Evolutionary conservation across 1,140 invertebrate species (phyloP), one percentile per base, ranked within the genome.

Genomic region (Lutraria rhynchaena): DNA sequence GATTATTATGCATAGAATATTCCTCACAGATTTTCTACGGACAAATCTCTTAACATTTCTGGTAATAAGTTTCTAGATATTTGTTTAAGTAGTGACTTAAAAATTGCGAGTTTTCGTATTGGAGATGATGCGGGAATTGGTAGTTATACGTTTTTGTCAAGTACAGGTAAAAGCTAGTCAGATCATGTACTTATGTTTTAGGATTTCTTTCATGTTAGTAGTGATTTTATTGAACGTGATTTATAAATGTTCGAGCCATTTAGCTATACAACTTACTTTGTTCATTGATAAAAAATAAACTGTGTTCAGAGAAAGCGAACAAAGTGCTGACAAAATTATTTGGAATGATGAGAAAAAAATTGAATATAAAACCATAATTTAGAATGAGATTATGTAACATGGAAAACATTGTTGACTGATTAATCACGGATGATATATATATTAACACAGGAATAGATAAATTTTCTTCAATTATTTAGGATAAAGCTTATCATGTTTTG

Each of bases 71-170:
- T 69, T 1, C 29, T 69, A 22, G 65, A 46, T 69, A 46, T 69
- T 24, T 69, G 65, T 31, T 17, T n/a, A n/a, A n/a, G n/a, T n/a
- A n/a, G n/a, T n/a, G n/a, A n/a, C n/a, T n/a, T n/a, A n/a, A n/a
- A n/a, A n/a, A n/a, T n/a, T n/a, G n/a, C n/a, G n/a, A 67, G 37
- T 51, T 37, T 37, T 24, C 67, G 67, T 51, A 15, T 15, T 3
- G 67, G 41, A 46, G 41, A 49, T 7, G 35, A 70, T 55, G 69
- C 69, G 22, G 49, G 69, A n/a, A 71, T 55, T 22, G 65, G 65
- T 0, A 35, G 33, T 46, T 24, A n/a, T 49, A 69, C 41, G n/a
- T 37, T 2, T 69, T n/a, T 69, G 35, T 24, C 17, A 15, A 11
- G 11, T 4, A 69, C 44, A 17, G 65, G 65, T 22, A 69, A 51